Base-by-base conservation (phyloP, 2,113 vertebrate species). In the Poeciliopsis prolifica region DNA sequence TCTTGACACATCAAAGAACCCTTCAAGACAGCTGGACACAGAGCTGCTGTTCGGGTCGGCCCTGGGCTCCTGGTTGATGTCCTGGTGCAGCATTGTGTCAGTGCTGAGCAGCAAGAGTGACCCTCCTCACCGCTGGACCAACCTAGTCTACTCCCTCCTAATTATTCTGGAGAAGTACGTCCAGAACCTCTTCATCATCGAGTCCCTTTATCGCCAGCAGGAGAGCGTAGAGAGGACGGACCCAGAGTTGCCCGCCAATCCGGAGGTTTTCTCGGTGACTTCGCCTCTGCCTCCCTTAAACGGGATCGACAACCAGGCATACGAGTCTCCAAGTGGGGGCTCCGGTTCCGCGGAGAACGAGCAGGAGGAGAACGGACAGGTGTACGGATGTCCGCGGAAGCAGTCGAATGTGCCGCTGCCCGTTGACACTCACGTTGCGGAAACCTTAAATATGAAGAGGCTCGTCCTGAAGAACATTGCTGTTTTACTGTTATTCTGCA, bases 111-210 rank as follows among this genome's bases (percentile, higher is more conserved):
- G 96, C 0, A 72, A 80, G 12, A 91, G 88, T 35, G 91, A 84
- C 11, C 96, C 95, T 0, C 68, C 85, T 0, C 95, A 97, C 74
- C 94, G 96, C 1, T 99, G 98, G 98, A 97, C 95, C 64, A 98
- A 95, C 84, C 86, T 98, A 22, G 84, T 95, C 63, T 98, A 97
- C 84, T 97, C 97, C 0, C 1, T 97, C 22, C 93, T 99, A 22
- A 93, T 95, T 5, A 94, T 99, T 7, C 79, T 95, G 60, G 97
- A 99, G 92, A 99, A 98, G 80, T 98, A 95, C 0, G 87, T 97
- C 78, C 98, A 99, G 92, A 99, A 99, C 86, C 94, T 99, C 69
- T 99, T 98, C 77, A 96, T 99, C 75, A 94, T 97, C 8, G 97
- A 99, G 91, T 96, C 97, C 2, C 92, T 96, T 9, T 96, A 98